phyloP scores from a whole-genome alignment of 2,797 vertebrate species.

The Dallia pectoralis region DNA sequence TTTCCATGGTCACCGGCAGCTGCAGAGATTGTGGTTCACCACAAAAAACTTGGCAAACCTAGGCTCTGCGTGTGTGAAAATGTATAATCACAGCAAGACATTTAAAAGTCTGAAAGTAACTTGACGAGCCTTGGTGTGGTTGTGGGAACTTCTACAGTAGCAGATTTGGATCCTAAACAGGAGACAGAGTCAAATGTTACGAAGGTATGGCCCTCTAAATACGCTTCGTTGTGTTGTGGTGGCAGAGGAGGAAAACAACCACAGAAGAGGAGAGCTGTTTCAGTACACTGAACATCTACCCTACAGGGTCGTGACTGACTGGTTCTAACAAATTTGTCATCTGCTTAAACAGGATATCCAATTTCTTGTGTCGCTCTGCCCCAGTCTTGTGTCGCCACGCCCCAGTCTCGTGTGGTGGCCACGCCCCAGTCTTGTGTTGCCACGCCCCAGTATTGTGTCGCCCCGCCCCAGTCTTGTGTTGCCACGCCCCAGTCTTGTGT shows the following conservation, averaged over 20 bases:
- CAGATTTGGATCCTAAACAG: slow-evolving; percentile 32
- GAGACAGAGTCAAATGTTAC: slow-evolving; percentile 35
- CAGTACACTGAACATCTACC: slow-evolving; percentile 18
- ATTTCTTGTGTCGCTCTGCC: slow-evolving; percentile 12
- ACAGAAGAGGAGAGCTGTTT: slow-evolving; percentile 33
- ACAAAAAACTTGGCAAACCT: too few relatives aligned
- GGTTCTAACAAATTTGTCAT: slow-evolving; percentile 14
- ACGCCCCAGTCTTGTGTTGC: background rate
- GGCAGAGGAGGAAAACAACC: background rate
- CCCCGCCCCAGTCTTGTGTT: too few relatives aligned
- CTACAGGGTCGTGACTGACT: slow-evolving; percentile 18
- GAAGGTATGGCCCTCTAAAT: slow-evolving; percentile 43
- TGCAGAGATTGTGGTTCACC: too few relatives aligned
- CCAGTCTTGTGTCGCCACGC: slow-evolving; percentile 4
- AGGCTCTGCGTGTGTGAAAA: background rate
- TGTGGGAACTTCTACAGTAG: slow-evolving; percentile 30
- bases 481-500: background rate
- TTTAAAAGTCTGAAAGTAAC: slow-evolving; percentile 21
- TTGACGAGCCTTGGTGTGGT: slow-evolving; percentile 13
- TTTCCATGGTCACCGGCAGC: too few relatives aligned
- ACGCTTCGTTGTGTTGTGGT: too few relatives aligned
- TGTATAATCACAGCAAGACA: slow-evolving; percentile 5
- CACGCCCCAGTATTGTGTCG: background rate
- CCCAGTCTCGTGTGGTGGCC: background rate
- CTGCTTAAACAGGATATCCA: slow-evolving; percentile 16